Conservation (phyloP, 2,888 invertebrate species). For the Orchesellides sinensis region DNA sequence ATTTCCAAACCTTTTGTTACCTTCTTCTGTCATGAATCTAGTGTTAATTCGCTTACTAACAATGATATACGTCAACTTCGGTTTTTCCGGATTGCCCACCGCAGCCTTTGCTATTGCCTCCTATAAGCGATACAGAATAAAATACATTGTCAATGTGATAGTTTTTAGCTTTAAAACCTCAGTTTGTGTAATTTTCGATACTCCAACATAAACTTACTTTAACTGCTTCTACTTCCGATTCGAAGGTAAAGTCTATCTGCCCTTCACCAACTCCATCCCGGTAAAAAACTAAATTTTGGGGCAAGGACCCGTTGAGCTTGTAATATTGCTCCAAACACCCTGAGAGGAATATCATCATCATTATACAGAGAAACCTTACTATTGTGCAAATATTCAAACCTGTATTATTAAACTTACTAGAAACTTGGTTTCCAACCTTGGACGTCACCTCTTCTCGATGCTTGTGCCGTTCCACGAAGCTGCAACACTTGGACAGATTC, state of each 20-base stretch:
- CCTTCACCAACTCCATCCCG: constrained; percentile 98
- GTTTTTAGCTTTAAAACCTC: neutral
- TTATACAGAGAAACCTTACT: neutral
- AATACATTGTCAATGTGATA: neutral
- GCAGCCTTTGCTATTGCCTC: constrained; percentile 11
- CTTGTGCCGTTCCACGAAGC: constrained; percentile 84
- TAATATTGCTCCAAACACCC: constrained; percentile 80
- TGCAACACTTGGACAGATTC: constrained; percentile 83
- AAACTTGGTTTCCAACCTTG: constrained; percentile 57
- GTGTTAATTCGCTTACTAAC: constrained; percentile 92
- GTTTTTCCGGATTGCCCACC: constrained; percentile 16
- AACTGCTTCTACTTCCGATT: constrained; percentile 84
- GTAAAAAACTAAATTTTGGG: constrained; percentile 87
- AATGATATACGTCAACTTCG: constrained; percentile 85
- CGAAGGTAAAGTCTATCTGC: constrained; percentile 86
- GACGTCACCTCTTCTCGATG: constrained; percentile 60
- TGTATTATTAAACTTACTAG: constrained; percentile 53
- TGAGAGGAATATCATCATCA: neutral
- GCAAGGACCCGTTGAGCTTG: constrained; percentile 79
- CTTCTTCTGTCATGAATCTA: constrained; percentile 71
- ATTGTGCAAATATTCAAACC: neutral
- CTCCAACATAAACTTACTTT: constrained; percentile 70
- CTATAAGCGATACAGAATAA: constrained; percentile 18
- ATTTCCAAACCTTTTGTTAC: constrained; percentile 74
- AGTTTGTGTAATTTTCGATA: no score